Percentiles rank a stretch among this genome's conserved stretches.
These are phyloP conservation scores for Lingula anatina DNA, from an alignment of 2,888 invertebrate genomes.

Conservation along the genomic window DNA sequence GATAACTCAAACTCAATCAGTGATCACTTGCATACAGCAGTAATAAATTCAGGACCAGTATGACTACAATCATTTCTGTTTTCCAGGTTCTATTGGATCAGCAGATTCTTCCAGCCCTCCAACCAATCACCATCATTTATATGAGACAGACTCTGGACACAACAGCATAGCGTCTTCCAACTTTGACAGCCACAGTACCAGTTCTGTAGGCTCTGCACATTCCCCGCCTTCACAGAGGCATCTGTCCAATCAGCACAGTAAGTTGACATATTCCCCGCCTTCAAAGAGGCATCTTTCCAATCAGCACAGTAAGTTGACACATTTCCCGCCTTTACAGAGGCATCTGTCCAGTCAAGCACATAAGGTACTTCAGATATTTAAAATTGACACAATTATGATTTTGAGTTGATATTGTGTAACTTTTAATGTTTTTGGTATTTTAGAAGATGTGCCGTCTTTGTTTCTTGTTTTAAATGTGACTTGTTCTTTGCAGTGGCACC, in stretches of 20 bases:
- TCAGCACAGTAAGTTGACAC: no score
- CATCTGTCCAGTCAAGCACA: no score
- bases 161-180: conserved; percentile 37
- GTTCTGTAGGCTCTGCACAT: conserved; percentile 37
- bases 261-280: no score
- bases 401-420: neutral
- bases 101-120: conserved; percentile 75
- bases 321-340: no score
- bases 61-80: neutral
- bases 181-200: conserved; percentile 47
- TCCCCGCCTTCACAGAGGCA: no score
- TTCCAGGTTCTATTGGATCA: conserved; percentile 55
- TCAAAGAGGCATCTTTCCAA: no score
- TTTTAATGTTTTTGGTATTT: neutral
- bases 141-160: conserved; percentile 50
- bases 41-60: no score
- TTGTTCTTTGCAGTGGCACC: neutral
- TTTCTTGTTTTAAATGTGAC: neutral
- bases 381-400: no score
- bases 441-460: neutral
- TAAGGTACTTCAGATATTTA: neutral
- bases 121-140: conserved; percentile 33
- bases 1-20: no score
- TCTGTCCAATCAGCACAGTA: no score
- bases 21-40: no score